These are phyloP conservation scores for Gorsachius goisagi DNA, from an alignment of 2,113 vertebrate species.

Conservation along the genomic window DNA sequence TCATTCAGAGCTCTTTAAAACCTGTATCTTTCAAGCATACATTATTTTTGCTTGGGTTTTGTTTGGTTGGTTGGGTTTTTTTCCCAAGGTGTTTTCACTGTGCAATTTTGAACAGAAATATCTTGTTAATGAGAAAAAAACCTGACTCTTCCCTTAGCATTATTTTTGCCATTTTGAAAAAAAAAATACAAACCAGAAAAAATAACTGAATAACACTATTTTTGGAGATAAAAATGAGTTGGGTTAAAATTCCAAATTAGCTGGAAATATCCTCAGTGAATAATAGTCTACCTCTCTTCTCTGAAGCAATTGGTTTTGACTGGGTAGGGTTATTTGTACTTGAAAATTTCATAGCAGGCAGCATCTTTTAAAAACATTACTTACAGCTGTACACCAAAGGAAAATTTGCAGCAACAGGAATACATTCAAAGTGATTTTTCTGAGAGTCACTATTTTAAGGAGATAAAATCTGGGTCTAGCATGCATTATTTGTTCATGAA, in stretches of 20 bases:
- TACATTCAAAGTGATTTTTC: not conserved
- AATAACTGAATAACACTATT: not conserved
- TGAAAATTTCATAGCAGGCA: conserved; percentile 15
- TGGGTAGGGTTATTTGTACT: not conserved
- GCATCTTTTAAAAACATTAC: not conserved
- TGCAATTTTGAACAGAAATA: not conserved
- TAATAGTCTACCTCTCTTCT: not conserved
- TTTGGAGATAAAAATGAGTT: not conserved
- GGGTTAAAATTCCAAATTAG: not conserved
- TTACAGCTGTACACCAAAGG: not conserved
- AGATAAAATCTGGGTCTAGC: not conserved
- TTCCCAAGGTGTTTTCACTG: not conserved
- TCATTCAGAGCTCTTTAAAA: not conserved
- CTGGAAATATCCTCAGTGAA: not conserved
- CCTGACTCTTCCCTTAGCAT: not conserved
- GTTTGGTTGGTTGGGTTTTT: not conserved
- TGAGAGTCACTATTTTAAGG: not conserved
- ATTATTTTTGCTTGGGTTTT: not conserved
- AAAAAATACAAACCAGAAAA: not conserved
- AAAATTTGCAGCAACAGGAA: conserved; percentile 1
- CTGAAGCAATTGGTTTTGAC: conserved; percentile 10
- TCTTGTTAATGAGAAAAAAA: not conserved
- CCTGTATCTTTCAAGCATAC: not conserved
- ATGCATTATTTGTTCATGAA: not conserved
- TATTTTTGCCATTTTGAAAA: not conserved